These are phyloP conservation scores for Hetaerina americana DNA, from an alignment of 1,140 invertebrate species.

Conservation along the genomic window DNA sequence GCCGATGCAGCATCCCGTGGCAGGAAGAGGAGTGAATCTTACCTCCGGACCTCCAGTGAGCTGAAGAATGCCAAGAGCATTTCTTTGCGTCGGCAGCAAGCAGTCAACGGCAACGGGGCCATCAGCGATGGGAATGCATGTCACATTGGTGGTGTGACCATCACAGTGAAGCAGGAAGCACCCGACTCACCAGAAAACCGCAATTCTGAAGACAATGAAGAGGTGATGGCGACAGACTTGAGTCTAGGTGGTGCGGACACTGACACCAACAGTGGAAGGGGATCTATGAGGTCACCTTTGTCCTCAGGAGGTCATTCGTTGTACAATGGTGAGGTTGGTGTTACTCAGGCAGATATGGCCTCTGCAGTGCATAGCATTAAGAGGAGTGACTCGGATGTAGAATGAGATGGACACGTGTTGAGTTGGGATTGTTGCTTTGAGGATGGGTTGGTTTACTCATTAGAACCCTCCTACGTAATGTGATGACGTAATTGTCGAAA, in stretches of 20 bases:
- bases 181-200: constrained; percentile 2
- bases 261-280: constrained; percentile 1
- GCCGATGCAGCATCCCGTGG: background rate
- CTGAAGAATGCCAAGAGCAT: constrained; percentile 88
- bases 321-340: background rate
- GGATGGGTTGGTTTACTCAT: background rate
- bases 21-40: too few species aligned
- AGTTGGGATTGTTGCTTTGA: background rate
- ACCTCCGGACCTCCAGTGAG: constrained; percentile 76
- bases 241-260: constrained; percentile 20
- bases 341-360: background rate
- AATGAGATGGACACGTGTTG: background rate
- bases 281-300: background rate
- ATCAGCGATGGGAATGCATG: background rate
- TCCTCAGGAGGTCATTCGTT: background rate
- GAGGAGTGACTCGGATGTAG: background rate
- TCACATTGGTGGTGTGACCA: constrained; percentile 7
- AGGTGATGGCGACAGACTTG: constrained; percentile 25
- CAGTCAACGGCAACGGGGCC: constrained; percentile 36
- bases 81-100: constrained; percentile 69
- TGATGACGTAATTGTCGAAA: background rate
- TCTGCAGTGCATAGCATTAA: background rate
- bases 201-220: constrained; percentile 13
- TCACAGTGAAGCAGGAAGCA: constrained; percentile 12
- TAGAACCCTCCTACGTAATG: background rate